Base-by-base conservation (phyloP, 2,888 invertebrate genomes). In the Psylliodes chrysocephalus region DNA sequence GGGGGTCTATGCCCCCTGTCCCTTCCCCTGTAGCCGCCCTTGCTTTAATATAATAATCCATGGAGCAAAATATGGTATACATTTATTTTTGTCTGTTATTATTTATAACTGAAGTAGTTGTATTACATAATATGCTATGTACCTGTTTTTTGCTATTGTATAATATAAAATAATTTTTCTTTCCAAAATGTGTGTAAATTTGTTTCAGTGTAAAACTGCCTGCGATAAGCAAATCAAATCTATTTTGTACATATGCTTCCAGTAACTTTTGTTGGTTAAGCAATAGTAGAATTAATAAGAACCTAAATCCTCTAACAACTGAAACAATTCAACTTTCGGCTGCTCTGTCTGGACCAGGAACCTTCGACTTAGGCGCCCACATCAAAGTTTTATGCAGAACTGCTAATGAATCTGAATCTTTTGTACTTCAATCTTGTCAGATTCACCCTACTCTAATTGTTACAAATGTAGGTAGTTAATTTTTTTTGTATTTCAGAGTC, bases 331-430 rank as follows among this genome's bases (percentile, higher is more conserved):
- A 73, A 53, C 73, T 82, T 17, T 83, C 87, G 57, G 89, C 88
- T 14, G 84, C 88, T 64, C 84, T 89, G 70, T 85, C 88, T 19
- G 82, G 85, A 33, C 87, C 90, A 28, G 91, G 91, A 62, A 88
- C 89, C 4, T 91, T 89, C 79, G 86, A 90, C 71, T 83, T 91
- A 64, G 89, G 89, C 47, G 84, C 88, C 8, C 85, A 89, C 52
- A 84, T 91, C 76, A 84, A 86, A 71, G 77, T 87, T n/a, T 82
- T 77, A 65, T 83, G 83, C 71, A 78, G 74, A 71, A 71, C 68
- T 60, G 56, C 71, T 25, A 69, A 76, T 56, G 67, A 74, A 52
- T 69, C 72, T 1, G 76, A 79, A 51, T 64, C 69, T 46, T 73
- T 75, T 38, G 72, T 78, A 57, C 69, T 79, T 49, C 82, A 82